Evolutionary conservation across 2,113 vertebrate species (phyloP).

Genomic region (Pelecanus crispus): DNA sequence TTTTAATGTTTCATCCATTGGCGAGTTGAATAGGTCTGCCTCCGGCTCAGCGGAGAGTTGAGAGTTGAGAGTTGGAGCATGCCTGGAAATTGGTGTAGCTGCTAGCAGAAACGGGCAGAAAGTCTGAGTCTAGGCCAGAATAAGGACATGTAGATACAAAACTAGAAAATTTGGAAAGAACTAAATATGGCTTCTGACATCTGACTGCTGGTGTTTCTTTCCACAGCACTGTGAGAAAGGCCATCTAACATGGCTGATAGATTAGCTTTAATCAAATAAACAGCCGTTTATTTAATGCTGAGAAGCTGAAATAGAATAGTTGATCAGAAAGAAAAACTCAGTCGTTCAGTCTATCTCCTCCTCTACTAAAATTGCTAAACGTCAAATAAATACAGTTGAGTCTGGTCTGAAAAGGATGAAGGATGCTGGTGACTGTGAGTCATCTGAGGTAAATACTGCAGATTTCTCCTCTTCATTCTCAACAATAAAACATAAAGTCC

Average conservation of each 20-base stretch:
- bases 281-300: not conserved
- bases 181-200: not conserved
- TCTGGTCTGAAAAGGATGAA: not conserved
- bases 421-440: not conserved
- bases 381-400: not conserved
- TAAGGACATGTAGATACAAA: not conserved
- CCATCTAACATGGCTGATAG: not conserved
- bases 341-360: not conserved
- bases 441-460: not conserved
- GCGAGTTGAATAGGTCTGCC: not conserved
- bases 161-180: not conserved
- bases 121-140: not conserved
- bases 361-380: not conserved
- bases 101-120: not conserved
- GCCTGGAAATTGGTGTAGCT: not conserved
- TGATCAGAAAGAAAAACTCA: not conserved
- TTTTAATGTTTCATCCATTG: not conserved
- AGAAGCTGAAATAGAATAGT: not conserved
- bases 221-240: not conserved
- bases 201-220: not conserved
- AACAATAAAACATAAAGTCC: not conserved
- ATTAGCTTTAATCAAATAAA: slow-evolving; percentile 19
- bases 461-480: not conserved
- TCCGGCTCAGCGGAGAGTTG: not conserved
- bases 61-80: not conserved